Conservation (phyloP, 2,888 invertebrate genomes). For the Caenorhabditis panamensis region DNA sequence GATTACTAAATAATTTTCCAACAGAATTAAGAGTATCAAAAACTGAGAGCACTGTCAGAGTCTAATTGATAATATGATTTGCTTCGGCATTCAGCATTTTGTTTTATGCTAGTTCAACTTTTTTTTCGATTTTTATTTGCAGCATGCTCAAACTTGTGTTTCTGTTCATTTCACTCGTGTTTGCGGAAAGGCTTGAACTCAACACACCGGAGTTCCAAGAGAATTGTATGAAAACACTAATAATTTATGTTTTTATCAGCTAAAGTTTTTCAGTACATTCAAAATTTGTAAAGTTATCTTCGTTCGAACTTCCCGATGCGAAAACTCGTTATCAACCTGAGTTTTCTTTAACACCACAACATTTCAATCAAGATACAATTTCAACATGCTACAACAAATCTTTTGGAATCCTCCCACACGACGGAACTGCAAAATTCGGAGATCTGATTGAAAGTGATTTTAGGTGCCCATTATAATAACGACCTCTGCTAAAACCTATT, state of each 20-base stretch:
- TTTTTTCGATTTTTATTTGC: conserved; percentile 15
- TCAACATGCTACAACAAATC: conserved; percentile 55
- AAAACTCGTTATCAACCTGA: conserved; percentile 16
- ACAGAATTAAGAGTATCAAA: conserved; percentile 42
- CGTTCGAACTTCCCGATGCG: conserved; percentile 4
- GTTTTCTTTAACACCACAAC: not conserved
- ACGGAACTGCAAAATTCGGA: conserved; percentile 52
- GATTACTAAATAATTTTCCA: conserved; percentile 29
- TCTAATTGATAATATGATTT: conserved; percentile 3
- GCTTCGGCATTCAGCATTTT: conserved; percentile 4
- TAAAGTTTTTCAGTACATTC: conserved; percentile 18
- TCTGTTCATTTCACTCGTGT: not conserved
- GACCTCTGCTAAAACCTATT: not conserved
- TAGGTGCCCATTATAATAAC: conserved; percentile 17
- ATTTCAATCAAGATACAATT: not conserved
- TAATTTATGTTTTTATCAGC: not conserved
- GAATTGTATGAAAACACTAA: not conserved
- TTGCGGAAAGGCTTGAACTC: no score
- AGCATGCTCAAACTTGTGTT: conserved; percentile 49
- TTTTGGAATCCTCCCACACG: conserved; percentile 31
- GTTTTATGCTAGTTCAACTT: not conserved
- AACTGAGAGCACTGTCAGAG: not conserved
- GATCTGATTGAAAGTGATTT: conserved; percentile 59
- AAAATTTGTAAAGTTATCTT: conserved; percentile 4
- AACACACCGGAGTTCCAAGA: not conserved